phyloP scores from a whole-genome alignment of 2,113 vertebrate genomes.

The Paracanthobrama guichenoti region DNA sequence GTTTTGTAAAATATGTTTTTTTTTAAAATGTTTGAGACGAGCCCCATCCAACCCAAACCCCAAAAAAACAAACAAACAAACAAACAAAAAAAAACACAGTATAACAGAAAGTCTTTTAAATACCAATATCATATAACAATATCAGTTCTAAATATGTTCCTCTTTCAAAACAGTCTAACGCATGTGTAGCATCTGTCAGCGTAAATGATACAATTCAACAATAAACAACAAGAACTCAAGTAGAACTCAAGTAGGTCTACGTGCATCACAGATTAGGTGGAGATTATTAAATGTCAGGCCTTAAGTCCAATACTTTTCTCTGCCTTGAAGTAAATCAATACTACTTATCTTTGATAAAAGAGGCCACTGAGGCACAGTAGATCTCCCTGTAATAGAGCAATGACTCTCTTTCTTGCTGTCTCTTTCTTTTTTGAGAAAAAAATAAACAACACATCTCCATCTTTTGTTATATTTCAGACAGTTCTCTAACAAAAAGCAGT shows the following conservation, averaged over 20 bases:
- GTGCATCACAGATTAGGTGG: slow-evolving; percentile 75
- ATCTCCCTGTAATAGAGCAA: slow-evolving; percentile 64
- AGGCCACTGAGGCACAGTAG: slow-evolving; percentile 68
- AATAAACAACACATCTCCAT: not conserved
- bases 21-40: no score
- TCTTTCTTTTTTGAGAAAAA: not conserved
- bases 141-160: not conserved
- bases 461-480: slow-evolving; percentile 3
- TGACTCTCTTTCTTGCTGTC: slow-evolving; percentile 44
- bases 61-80: no score
- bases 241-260: slow-evolving; percentile 58
- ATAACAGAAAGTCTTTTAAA: no score
- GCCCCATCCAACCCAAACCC: no score
- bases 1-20: no score
- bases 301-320: slow-evolving; percentile 78
- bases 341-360: slow-evolving; percentile 81
- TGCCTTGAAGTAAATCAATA: slow-evolving; percentile 79
- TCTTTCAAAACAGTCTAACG: not conserved
- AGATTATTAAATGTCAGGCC: slow-evolving; percentile 82
- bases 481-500: not conserved
- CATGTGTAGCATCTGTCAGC: slow-evolving; percentile 39
- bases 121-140: not conserved
- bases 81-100: no score
- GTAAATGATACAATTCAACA: slow-evolving; percentile 53
- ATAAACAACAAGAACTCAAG: slow-evolving; percentile 68